Evolutionary conservation across 2,797 vertebrate genomes (phyloP).

Genomic region (Chiloscyllium punctatum): DNA sequence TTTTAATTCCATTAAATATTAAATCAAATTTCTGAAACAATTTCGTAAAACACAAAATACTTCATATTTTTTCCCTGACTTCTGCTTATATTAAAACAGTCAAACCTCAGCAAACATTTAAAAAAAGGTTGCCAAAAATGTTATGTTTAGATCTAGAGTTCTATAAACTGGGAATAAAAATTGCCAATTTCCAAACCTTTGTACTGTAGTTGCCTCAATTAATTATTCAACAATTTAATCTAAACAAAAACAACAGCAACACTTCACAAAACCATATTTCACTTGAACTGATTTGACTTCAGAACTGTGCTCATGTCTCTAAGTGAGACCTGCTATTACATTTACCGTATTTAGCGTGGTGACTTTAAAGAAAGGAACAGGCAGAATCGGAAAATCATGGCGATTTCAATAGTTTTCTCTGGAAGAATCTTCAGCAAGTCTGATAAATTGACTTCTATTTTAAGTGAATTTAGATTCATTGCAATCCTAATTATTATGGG

Average conservation of each 20-base stretch:
- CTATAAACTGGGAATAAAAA: conserved; percentile 5
- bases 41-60: background rate
- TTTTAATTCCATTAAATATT: conserved; percentile 31
- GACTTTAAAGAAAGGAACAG: background rate
- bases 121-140: background rate
- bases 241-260: conserved; percentile 21
- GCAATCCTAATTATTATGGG: background rate
- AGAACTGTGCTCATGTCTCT: background rate
- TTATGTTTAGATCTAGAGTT: background rate
- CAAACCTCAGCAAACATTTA: background rate
- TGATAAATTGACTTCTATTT: no score
- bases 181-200: conserved; percentile 28
- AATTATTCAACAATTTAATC: conserved; percentile 31
- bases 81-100: conserved; percentile 8
- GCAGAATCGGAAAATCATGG: no score
- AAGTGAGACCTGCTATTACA: no score
- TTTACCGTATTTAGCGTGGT: background rate
- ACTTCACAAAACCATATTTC: conserved; percentile 8
- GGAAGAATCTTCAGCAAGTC: no score
- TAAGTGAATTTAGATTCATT: no score
- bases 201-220: conserved; percentile 12
- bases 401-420: no score
- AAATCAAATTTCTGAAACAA: background rate
- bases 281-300: background rate
- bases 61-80: background rate